Evolutionary conservation across 1,140 invertebrate species (phyloP).

Genomic region (Aphelenchoides avenae): DNA sequence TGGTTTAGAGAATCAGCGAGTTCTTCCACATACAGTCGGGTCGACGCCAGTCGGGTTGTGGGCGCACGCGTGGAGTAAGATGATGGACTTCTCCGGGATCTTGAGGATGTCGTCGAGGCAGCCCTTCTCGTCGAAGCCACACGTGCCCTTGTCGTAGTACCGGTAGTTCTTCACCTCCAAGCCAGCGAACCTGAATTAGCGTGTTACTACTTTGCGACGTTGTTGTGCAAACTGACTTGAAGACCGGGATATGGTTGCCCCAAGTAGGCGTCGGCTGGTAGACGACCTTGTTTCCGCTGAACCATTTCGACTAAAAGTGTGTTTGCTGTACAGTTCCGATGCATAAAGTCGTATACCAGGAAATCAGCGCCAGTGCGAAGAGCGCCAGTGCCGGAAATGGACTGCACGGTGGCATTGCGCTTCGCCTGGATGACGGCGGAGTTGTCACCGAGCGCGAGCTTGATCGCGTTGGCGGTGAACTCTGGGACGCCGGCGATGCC

Average conservation of each 20-base stretch:
- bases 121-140: slow-evolving; percentile 87
- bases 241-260: slow-evolving; percentile 94
- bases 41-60: slow-evolving; percentile 97
- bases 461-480: slow-evolving; percentile 63
- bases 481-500: slow-evolving; percentile 74
- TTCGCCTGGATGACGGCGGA: slow-evolving; percentile 72
- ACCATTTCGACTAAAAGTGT: slow-evolving; percentile 64
- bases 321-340: slow-evolving; percentile 65
- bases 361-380: slow-evolving; percentile 84
- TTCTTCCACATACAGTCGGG: slow-evolving; percentile 62
- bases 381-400: slow-evolving; percentile 94
- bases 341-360: slow-evolving; percentile 83
- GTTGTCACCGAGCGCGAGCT: slow-evolving; percentile 82
- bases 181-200: slow-evolving; percentile 68
- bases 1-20: neutral
- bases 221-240: slow-evolving; percentile 66
- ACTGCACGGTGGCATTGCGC: slow-evolving; percentile 75
- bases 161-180: slow-evolving; percentile 82
- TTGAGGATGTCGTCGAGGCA: slow-evolving; percentile 77
- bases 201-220: neutral
- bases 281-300: slow-evolving; percentile 68
- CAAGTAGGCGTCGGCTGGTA: slow-evolving; percentile 92
- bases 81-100: slow-evolving; percentile 85
- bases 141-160: slow-evolving; percentile 91
- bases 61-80: slow-evolving; percentile 93